These are phyloP conservation scores for Diglossa cyanea DNA, from an alignment of 2,797 vertebrate genomes.

Conservation along the genomic window DNA sequence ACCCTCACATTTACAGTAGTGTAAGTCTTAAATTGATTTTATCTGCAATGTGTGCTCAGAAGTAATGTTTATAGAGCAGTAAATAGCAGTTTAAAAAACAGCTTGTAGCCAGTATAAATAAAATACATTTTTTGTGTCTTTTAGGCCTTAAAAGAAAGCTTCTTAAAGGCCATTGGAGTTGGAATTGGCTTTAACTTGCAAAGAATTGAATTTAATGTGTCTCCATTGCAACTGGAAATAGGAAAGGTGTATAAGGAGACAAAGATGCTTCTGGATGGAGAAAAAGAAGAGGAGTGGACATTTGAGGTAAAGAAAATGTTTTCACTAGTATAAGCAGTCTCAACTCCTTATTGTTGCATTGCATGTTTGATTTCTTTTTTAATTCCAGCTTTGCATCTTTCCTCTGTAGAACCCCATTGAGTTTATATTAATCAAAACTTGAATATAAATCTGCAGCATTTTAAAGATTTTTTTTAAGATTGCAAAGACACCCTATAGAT, in stretches of 20 bases:
- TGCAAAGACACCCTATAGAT: neutral
- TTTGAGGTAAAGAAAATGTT: conserved; percentile 86
- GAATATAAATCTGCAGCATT: neutral
- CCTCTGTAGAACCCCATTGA: neutral
- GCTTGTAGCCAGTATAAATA: neutral
- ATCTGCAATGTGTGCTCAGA: neutral
- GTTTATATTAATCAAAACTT: neutral
- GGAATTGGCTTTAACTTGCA: conserved; percentile 93
- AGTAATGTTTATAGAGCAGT: neutral
- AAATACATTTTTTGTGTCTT: neutral
- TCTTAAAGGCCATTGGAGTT: conserved; percentile 92
- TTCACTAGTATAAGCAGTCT: neutral
- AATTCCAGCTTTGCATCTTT: neutral
- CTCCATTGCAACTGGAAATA: conserved; percentile 78
- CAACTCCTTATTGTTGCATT: neutral
- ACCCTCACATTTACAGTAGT: neutral
- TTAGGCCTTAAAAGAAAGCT: conserved; percentile 95
- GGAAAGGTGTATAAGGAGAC: conserved; percentile 81
- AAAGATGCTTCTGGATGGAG: conserved; percentile 88
- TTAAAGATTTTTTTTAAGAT: neutral
- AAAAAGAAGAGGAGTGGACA: conserved; percentile 86
- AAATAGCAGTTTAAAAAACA: neutral
- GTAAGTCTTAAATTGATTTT: neutral
- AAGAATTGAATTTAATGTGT: conserved; percentile 89
- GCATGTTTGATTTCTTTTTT: neutral